A percentile compares a stretch with the other conserved stretches of the same genome.
Conservation (phyloP, 1,140 invertebrate genomes). For the Agrypnia vestita region DNA sequence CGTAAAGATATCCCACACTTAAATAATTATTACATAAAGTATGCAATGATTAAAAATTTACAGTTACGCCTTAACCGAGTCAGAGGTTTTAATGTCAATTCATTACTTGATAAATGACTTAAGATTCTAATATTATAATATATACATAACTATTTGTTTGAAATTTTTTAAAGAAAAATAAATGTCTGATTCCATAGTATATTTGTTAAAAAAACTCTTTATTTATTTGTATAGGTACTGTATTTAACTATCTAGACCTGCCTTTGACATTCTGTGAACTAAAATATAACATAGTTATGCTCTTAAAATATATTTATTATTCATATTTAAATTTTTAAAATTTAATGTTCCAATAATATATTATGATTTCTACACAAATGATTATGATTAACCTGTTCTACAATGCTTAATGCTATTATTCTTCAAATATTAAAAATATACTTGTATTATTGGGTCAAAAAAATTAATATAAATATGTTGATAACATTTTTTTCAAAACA, state of each 20-base stretch:
- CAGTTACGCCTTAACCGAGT: constrained; percentile 19
- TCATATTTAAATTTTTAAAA: constrained; percentile 19
- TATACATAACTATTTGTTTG: constrained; percentile 15
- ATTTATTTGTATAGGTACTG: constrained; percentile 51
- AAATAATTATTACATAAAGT: too few relatives aligned
- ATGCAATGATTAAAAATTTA: background rate
- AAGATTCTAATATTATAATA: constrained; percentile 34
- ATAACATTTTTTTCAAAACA: too few relatives aligned
- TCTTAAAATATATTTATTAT: constrained; percentile 33
- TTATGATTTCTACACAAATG: constrained; percentile 4
- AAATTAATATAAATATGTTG: too few relatives aligned
- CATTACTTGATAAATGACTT: constrained; percentile 34
- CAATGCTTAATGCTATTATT: too few relatives aligned
- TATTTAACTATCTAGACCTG: constrained; percentile 55
- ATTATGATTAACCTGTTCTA: background rate
- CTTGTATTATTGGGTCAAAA: too few relatives aligned
- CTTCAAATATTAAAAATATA: too few relatives aligned
- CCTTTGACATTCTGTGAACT: constrained; percentile 59
- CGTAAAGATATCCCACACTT: too few relatives aligned
- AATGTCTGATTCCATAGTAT: constrained; percentile 6
- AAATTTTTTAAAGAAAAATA: constrained; percentile 25
- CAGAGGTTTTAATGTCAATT: constrained; percentile 38
- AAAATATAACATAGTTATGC: constrained; percentile 35
- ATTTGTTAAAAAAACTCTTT: constrained; percentile 20
- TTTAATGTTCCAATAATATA: background rate